Evolutionary conservation across 2,113 vertebrate genomes (phyloP).

Genomic region (Xyrauchen texanus): DNA sequence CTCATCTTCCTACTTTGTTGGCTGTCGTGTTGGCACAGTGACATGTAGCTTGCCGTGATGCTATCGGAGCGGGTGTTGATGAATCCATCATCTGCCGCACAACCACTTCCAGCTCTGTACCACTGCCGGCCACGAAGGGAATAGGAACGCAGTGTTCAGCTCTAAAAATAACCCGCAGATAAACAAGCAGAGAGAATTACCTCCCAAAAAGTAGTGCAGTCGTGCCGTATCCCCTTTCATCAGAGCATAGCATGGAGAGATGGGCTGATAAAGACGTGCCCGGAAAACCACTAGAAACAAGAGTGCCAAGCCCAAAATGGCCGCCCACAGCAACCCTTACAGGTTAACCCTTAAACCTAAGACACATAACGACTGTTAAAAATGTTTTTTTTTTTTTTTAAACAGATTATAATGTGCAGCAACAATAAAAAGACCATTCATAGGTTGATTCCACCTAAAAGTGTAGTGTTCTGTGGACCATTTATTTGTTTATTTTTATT

Average conservation of each 20-base stretch:
- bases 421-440: no score
- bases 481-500: no score
- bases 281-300: no score
- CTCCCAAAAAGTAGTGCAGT: not conserved
- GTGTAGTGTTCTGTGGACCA: no score
- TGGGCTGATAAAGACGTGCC: conserved; percentile 36
- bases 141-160: not conserved
- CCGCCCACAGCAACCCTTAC: not conserved
- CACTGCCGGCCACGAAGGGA: not conserved
- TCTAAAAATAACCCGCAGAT: conserved; percentile 47
- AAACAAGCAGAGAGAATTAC: conserved; percentile 20
- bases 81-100: not conserved
- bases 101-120: not conserved
- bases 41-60: not conserved
- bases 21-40: no score
- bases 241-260: conserved; percentile 32
- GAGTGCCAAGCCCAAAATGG: conserved; percentile 35
- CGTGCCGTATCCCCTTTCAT: not conserved
- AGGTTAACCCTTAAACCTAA: no score
- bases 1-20: no score
- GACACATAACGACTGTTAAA: no score
- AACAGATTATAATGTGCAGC: no score
- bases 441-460: no score
- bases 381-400: no score
- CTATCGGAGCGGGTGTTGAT: not conserved